Conservation (phyloP, 2,888 invertebrate species). For the Onchidella celtica region DNA sequence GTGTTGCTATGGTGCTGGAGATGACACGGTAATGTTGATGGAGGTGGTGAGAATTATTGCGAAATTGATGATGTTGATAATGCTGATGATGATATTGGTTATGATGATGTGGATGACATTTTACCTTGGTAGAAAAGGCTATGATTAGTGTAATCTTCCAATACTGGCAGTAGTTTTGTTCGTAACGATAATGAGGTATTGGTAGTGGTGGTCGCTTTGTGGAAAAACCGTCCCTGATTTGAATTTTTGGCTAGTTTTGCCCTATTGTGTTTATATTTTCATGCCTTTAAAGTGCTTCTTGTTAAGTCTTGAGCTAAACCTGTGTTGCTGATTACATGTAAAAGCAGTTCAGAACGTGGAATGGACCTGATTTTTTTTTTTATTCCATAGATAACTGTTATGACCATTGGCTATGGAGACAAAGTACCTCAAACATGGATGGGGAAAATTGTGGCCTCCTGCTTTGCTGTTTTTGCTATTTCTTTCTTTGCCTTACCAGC, state of each 20-base stretch:
- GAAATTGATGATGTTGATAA: neutral
- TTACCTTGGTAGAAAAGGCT: neutral
- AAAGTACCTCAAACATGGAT: slow-evolving; percentile 93
- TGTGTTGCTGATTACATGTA: too few relatives aligned
- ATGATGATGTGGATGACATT: neutral
- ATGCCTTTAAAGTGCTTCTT: too few relatives aligned
- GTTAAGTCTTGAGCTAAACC: too few relatives aligned
- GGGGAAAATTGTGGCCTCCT: slow-evolving; percentile 91
- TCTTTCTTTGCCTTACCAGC: slow-evolving; percentile 93
- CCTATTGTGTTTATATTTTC: too few relatives aligned
- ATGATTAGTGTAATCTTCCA: neutral
- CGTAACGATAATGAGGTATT: neutral
- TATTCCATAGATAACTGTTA: slow-evolving; percentile 86
- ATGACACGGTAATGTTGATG: neutral
- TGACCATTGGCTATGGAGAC: slow-evolving; percentile 93
- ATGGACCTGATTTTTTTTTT: too few relatives aligned
- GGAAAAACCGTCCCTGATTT: too few relatives aligned
- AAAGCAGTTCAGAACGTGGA: too few relatives aligned
- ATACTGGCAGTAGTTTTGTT: neutral
- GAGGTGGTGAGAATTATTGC: neutral
- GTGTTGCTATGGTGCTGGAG: neutral
- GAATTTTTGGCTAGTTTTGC: too few relatives aligned
- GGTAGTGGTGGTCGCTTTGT: neutral
- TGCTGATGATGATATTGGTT: neutral
- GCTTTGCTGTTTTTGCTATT: slow-evolving; percentile 92